A percentile compares a stretch with the other conserved stretches of the same genome.
Evolutionary conservation across 2,888 invertebrate genomes (phyloP).

Genomic region (Noctua janthe): DNA sequence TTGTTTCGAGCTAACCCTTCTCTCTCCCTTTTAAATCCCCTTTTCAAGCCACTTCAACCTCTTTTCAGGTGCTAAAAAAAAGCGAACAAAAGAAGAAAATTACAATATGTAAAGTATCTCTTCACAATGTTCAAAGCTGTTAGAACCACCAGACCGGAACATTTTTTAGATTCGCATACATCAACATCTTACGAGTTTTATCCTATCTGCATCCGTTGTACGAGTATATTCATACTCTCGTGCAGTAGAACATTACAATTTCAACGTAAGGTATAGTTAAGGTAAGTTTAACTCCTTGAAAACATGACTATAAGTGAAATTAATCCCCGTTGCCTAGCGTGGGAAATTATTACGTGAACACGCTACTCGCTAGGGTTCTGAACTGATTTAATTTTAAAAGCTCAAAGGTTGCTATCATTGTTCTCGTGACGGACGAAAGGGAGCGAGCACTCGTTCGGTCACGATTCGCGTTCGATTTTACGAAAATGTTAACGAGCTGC

Average conservation of each 20-base stretch:
- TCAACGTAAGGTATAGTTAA: slow-evolving; percentile 13
- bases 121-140: slow-evolving; percentile 19
- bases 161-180: slow-evolving; percentile 24
- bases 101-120: background rate
- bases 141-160: slow-evolving; percentile 12
- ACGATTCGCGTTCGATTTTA: slow-evolving; percentile 84
- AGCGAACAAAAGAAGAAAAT: background rate
- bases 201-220: slow-evolving; percentile 5
- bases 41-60: background rate
- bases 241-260: slow-evolving; percentile 1
- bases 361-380: slow-evolving; percentile 42
- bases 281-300: slow-evolving; percentile 11
- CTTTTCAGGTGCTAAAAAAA: background rate
- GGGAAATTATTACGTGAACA: slow-evolving; percentile 64
- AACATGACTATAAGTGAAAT: slow-evolving; percentile 42
- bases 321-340: slow-evolving; percentile 43
- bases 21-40: background rate
- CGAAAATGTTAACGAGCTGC: slow-evolving; percentile 85
- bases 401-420: slow-evolving; percentile 64
- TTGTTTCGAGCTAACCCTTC: background rate
- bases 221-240: background rate
- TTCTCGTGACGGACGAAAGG: slow-evolving; percentile 85
- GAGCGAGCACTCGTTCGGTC: slow-evolving; percentile 81
- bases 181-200: slow-evolving; percentile 8
- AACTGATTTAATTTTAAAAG: slow-evolving; percentile 67